Evolutionary conservation across 2,888 invertebrate species (phyloP).

Genomic region (Nineta flava): DNA sequence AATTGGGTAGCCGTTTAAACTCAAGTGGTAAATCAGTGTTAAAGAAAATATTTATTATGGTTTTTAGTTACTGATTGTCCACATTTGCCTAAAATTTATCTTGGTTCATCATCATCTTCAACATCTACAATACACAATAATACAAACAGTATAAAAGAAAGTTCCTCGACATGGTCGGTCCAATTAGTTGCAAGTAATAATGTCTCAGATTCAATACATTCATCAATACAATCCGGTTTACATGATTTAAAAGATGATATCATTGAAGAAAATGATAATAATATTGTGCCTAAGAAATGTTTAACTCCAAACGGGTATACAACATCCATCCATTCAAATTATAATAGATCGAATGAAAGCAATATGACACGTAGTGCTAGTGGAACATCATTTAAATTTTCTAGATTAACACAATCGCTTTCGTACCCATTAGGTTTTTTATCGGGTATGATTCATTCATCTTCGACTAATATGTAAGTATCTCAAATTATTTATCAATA

Average conservation of each 20-base stretch:
- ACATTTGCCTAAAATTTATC: not conserved
- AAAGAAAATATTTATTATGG: not conserved
- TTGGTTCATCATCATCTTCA: not conserved
- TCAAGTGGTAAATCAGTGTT: too few relatives aligned
- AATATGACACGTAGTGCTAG: constrained; percentile 6
- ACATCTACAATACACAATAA: not conserved
- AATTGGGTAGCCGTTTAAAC: too few relatives aligned
- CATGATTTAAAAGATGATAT: not conserved
- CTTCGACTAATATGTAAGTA: not conserved
- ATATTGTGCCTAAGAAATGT: not conserved
- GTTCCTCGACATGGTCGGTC: not conserved
- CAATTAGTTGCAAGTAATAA: not conserved
- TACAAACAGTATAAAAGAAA: not conserved
- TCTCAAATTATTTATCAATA: not conserved
- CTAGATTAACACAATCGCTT: constrained; percentile 12
- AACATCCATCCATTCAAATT: not conserved
- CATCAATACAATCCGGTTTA: not conserved
- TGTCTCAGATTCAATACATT: not conserved
- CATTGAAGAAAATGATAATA: not conserved
- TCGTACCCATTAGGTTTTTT: constrained; percentile 6
- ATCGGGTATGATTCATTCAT: not conserved
- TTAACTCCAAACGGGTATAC: constrained; percentile 1
- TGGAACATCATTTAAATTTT: constrained; percentile 16
- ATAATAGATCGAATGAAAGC: not conserved
- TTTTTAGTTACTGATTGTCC: not conserved